A percentile compares a stretch with the other conserved stretches of the same genome.
phyloP scores from a whole-genome alignment of 2,888 invertebrate species.

The Diogma glabrata region DNA sequence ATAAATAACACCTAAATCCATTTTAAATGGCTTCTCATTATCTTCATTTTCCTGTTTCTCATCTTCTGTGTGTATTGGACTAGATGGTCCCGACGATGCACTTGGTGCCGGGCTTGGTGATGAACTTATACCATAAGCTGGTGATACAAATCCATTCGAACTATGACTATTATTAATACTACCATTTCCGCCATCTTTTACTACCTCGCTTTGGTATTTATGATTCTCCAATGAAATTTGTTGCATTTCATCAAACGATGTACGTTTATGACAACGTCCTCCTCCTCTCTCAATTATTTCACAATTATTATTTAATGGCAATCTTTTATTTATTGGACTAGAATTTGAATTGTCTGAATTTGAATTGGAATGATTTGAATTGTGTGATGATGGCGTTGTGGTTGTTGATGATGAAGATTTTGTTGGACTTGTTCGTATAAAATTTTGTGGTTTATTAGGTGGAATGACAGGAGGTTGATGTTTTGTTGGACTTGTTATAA shows the following conservation, averaged over 20 bases:
- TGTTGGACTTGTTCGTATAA: constrained; percentile 32
- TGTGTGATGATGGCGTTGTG: constrained; percentile 25
- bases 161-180: not conserved
- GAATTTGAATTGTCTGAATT: not conserved
- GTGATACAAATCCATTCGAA: constrained; percentile 17
- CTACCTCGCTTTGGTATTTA: constrained; percentile 15
- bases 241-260: constrained; percentile 7
- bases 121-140: constrained; percentile 24
- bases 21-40: constrained; percentile 38
- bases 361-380: not conserved
- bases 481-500: constrained; percentile 34
- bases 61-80: constrained; percentile 37
- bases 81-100: constrained; percentile 36
- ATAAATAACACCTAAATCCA: constrained; percentile 25
- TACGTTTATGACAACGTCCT: not conserved
- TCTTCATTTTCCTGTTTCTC: constrained; percentile 45
- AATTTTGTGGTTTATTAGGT: constrained; percentile 31
- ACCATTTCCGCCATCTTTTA: not conserved
- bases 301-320: constrained; percentile 26
- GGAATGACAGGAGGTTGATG: constrained; percentile 36
- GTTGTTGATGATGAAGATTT: constrained; percentile 28
- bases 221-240: not conserved
- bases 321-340: constrained; percentile 16
- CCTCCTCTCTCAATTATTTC: too few species aligned
- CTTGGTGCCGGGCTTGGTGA: constrained; percentile 33